Evolutionary conservation across 2,113 vertebrate species (phyloP), one percentile per base, ranked within the genome.

Genomic region (Seriola quinqueradiata): DNA sequence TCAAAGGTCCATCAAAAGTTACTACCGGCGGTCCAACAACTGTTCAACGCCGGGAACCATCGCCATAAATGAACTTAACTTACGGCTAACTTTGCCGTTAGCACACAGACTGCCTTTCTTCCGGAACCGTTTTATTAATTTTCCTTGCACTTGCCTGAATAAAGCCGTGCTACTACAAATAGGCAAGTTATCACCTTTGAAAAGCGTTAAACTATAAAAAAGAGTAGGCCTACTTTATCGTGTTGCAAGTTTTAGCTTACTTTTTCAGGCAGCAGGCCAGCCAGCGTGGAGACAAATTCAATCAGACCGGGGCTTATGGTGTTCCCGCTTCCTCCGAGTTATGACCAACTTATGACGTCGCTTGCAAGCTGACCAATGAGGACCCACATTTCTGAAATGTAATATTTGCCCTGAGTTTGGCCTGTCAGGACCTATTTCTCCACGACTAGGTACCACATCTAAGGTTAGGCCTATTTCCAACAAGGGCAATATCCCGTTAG

Each of bases 281-380:
- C 13, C 86, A 64, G 65, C 84, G 81, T 88, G 84, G 76, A 85
- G 25, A 40, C 46, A 21, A 23, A 28, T 40, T 19, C 59, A 76
- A 57, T 28, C 19, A 48, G 66, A 36, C 5, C 12, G 46, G 48
- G 23, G 50, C 0, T 68, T 70, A 19, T 9, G 69, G 21, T 9
- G 74, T 88, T 90, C 92, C 90, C 87, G 90, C 89, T 91, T 86
- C 87, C 83, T 83, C 60, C 0, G 42, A 42, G 13, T 55, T 46
- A 63, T 81, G 71, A 84, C 83, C 4, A 28, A 23, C 3, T 0
- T 0, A 3, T 72, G 76, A 90, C 77, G 71, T 79, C 52, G 8
- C 2, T 0, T 13, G 1, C 16, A 32, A 48, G 0, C 7, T 57
- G 64, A 57, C 83, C 88, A 86, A 91, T 88, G 12, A 55, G 3